Base-by-base conservation (phyloP, 2,113 vertebrate genomes). In the Physeter macrocephalus region DNA sequence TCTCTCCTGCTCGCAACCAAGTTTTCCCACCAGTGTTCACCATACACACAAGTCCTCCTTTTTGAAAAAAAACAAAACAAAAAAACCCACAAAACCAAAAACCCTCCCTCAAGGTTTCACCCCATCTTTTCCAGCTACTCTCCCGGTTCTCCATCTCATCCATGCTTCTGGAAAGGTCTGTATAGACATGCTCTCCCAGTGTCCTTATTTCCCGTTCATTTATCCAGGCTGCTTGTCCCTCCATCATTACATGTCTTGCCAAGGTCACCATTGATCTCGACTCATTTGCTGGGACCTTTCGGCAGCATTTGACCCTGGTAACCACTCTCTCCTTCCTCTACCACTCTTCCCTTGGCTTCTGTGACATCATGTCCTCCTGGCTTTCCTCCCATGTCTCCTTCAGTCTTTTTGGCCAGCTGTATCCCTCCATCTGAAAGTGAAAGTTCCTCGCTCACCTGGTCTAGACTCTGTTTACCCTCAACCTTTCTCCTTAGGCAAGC, bases 1-100 rank as follows among this genome's bases (percentile, higher is more conserved):
- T 88, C 46, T 64, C 27, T 18, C 18, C 25, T 67, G 8, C 39
- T 87, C 27, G 71, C 3, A 1, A 64, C 81, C 31, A 21, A 3
- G 25, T 52, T 84, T 90, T 96, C 71, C 82, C 25, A 41, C 2
- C 34, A 66, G 23, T 25, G 34, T 61, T 88, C 62, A 93, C 21
- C 8, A 25, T 31, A 67, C 23, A 20, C 13, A 8, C 59, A 88
- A 46, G 14, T 49, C n/a, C 23, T 83, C 66, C 41, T 74, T 67
- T 46, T 75, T 46, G 62, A 2, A n/a, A 66, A 31, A 17, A 49
- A 34, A 67, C 31, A 39, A n/a, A 31, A 36, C n/a, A n/a, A n/a
- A 1, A 83, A 1, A 64, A 8, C 18, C 15, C 52, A 52, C 52
- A 52, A 69, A 39, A 81, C 5, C 15, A 29, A n/a, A 87, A 83